A percentile compares a stretch with the other conserved stretches of the same genome.
Conservation (phyloP, 2,888 invertebrate species). For the Saturnia japonica region DNA sequence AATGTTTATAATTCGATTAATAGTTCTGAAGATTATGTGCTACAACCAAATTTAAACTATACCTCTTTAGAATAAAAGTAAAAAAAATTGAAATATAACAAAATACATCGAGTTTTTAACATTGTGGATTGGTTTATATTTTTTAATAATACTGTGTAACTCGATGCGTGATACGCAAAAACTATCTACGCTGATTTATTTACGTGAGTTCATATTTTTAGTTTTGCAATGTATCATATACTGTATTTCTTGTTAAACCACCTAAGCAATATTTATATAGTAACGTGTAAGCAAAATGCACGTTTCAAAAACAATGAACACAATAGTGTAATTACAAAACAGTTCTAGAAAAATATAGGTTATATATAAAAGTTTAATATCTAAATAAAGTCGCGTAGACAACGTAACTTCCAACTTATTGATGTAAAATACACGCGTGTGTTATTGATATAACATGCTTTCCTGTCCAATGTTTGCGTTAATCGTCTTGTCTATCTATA, state of each 20-base stretch:
- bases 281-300: not conserved
- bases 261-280: not conserved
- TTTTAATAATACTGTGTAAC: not conserved
- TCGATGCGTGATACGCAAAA: not conserved
- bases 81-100: not conserved
- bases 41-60: not conserved
- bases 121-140: not conserved
- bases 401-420: not conserved
- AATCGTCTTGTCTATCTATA: slow-evolving; percentile 22
- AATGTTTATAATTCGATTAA: not conserved
- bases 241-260: not conserved
- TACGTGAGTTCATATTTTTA: not conserved
- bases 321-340: not conserved
- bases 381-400: too few relatives aligned
- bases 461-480: slow-evolving; percentile 28
- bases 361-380: not conserved
- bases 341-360: not conserved
- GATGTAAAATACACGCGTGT: not conserved
- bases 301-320: not conserved
- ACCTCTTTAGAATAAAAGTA: not conserved
- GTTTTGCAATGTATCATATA: not conserved
- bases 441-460: slow-evolving; percentile 21
- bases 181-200: not conserved
- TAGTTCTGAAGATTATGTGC: not conserved
- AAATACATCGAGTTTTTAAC: not conserved